A percentile compares a stretch with the other conserved stretches of the same genome.
Conservation (phyloP, 2,888 invertebrate species). For the Eudasyphora cyanicolor region DNA sequence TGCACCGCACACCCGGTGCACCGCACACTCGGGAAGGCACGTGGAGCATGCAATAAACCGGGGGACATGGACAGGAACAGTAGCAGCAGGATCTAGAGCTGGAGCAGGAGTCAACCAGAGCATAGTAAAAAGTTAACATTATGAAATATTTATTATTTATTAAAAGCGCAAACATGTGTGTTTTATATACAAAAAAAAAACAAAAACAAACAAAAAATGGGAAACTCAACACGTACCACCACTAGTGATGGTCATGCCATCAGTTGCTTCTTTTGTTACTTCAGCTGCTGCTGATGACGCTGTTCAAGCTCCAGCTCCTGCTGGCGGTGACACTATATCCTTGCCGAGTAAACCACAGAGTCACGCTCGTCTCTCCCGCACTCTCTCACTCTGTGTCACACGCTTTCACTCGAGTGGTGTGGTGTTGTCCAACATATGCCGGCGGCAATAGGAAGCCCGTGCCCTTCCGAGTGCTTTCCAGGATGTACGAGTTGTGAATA, state of each 20-base stretch:
- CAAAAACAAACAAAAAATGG: no score
- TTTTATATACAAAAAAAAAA: slow-evolving; percentile 42
- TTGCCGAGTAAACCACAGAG: slow-evolving; percentile 47
- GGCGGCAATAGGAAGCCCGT: background rate
- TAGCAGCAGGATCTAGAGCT: no score
- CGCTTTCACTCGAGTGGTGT: no score
- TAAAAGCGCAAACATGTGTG: slow-evolving; percentile 52
- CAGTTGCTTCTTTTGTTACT: background rate
- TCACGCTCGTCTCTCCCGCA: slow-evolving; percentile 25
- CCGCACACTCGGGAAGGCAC: background rate
- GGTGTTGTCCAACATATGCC: background rate
- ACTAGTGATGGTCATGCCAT: background rate
- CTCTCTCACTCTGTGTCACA: no score
- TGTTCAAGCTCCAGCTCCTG: no score
- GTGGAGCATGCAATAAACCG: slow-evolving; percentile 1
- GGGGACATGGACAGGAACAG: background rate
- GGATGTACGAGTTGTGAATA: slow-evolving; percentile 1
- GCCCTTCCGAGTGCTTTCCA: background rate
- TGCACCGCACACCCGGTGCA: slow-evolving; percentile 19
- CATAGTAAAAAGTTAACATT: slow-evolving; percentile 48
- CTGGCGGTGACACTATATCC: slow-evolving; percentile 58
- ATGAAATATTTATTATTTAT: slow-evolving; percentile 62
- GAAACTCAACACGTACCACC: no score
- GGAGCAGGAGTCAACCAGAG: no score
- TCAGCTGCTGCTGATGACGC: background rate